Conservation (phyloP, 2,113 vertebrate species). For the Phylloscopus trochiloides region DNA sequence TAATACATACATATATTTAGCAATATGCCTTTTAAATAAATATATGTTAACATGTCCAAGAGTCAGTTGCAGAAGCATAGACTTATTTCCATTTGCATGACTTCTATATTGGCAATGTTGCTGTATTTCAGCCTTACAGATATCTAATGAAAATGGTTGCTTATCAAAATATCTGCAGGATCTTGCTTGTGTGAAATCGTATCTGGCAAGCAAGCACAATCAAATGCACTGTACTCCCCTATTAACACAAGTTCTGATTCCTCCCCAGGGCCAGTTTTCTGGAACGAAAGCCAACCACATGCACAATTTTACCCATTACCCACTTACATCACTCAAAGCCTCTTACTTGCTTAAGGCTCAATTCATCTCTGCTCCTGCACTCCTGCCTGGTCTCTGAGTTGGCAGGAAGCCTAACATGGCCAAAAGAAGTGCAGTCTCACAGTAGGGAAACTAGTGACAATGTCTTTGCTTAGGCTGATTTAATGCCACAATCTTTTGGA, state of each 20-base stretch:
- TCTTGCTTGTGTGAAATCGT: not conserved
- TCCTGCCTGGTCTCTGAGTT: not conserved
- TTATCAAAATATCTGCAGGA: conserved; percentile 2
- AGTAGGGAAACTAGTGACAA: not conserved
- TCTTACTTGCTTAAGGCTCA: not conserved
- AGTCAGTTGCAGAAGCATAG: not conserved
- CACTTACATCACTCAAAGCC: not conserved
- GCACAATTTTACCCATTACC: not conserved
- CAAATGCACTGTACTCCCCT: not conserved
- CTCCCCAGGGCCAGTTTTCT: not conserved
- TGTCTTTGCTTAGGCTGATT: not conserved
- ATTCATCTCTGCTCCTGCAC: not conserved
- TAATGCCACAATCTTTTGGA: not conserved
- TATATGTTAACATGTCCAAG: rapidly evolving
- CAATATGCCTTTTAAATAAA: not conserved
- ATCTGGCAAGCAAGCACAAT: not conserved
- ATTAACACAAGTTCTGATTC: not conserved
- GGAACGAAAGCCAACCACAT: not conserved
- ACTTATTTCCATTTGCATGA: not conserved
- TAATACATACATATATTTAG: not conserved
- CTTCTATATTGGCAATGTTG: not conserved
- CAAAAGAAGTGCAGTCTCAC: not conserved
- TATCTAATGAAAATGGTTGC: not conserved
- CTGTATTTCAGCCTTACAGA: not conserved
- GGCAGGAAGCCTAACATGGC: not conserved